Conservation (phyloP, 2,888 invertebrate species). For the Hydrotaea cyrtoneurina region DNA sequence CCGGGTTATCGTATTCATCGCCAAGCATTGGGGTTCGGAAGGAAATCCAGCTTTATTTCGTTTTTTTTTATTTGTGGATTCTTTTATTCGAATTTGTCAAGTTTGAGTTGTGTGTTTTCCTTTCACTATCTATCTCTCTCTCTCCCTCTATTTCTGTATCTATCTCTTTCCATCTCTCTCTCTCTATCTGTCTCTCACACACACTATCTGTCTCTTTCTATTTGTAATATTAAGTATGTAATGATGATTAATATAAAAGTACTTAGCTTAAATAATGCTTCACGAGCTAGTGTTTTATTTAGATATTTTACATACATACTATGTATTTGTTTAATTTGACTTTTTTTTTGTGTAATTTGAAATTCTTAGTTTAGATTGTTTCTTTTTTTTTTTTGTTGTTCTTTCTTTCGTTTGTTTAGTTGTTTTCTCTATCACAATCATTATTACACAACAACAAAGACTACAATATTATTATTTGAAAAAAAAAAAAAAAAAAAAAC, state of each 20-base stretch:
- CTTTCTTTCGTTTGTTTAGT: conserved; percentile 36
- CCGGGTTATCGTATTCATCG: background rate
- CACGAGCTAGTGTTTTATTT: conserved; percentile 28
- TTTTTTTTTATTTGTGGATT: too few species aligned
- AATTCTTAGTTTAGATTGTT: background rate
- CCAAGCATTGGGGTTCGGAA: background rate
- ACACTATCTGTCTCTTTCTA: conserved; percentile 61
- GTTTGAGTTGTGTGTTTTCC: conserved; percentile 48
- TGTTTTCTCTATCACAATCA: conserved; percentile 46
- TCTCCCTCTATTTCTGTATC: conserved; percentile 58
- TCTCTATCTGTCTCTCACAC: conserved; percentile 52
- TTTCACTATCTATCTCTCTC: conserved; percentile 59
- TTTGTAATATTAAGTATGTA: conserved; percentile 49
- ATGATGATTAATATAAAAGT: background rate
- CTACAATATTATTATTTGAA: background rate
- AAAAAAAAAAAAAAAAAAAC: background rate
- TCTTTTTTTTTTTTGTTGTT: conserved; percentile 21
- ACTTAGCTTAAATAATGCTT: conserved; percentile 23
- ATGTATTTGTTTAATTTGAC: conserved; percentile 23
- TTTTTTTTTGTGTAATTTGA: conserved; percentile 26
- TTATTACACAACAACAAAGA: conserved; percentile 37
- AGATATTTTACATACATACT: background rate
- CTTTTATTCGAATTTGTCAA: conserved; percentile 61
- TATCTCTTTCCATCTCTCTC: conserved; percentile 58
- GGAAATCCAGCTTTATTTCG: conserved; percentile 41